Evolutionary conservation across 2,797 vertebrate genomes (phyloP).

Genomic region (Erethizon dorsatum): DNA sequence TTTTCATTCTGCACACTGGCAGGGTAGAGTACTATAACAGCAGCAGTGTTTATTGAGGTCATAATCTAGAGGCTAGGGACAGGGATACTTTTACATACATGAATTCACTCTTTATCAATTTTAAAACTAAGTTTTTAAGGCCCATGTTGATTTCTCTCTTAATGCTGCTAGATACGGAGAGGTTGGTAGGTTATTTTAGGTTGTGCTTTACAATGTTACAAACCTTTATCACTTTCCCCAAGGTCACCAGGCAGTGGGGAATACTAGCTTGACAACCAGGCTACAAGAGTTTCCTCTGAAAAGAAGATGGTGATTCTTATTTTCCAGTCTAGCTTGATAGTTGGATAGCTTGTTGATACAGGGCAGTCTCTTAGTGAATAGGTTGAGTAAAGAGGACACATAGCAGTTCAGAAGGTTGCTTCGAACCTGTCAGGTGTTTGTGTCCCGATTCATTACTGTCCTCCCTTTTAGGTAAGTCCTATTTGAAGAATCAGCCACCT

Average conservation of each 20-base stretch:
- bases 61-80: background rate
- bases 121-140: constrained; percentile 24
- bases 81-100: background rate
- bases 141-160: background rate
- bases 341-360: background rate
- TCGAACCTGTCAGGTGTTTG: background rate
- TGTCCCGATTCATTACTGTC: background rate
- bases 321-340: constrained; percentile 7
- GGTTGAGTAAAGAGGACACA: background rate
- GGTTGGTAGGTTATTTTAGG: background rate
- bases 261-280: background rate
- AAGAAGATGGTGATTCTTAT: background rate
- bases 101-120: background rate
- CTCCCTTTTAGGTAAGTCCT: constrained; percentile 6
- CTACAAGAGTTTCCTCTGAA: constrained; percentile 34
- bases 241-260: background rate
- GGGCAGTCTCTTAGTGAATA: background rate
- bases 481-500: constrained; percentile 29
- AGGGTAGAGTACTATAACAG: background rate
- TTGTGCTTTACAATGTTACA: constrained; percentile 1
- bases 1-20: background rate
- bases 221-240: background rate
- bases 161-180: background rate
- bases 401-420: constrained; percentile 34
- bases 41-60: background rate